Evolutionary conservation across 1,140 invertebrate species (phyloP), one percentile per base, ranked within the genome.

Genomic region (Panagrolaimus sp.): DNA sequence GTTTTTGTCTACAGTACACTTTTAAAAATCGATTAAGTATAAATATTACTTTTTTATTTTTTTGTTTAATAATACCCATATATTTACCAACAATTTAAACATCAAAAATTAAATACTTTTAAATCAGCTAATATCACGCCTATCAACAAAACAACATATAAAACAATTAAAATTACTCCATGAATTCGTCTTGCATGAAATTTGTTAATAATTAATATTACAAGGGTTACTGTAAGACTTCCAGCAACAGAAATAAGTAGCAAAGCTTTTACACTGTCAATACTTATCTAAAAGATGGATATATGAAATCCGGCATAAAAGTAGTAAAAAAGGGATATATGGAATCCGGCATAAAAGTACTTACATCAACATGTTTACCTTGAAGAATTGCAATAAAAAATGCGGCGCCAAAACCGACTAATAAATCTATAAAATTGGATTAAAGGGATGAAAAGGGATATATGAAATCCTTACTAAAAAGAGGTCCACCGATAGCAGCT

Each of bases 401-500:
- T 21, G 87, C 86, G 69, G 88, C 81, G 15, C 87, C 88, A 63
- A 88, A 85, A 21, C 87, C 87, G 73, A 84, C 84, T 1, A 88
- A 74, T 26, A 87, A 74, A 83, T 88, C 86, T 86, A 63, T 52
- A 69, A 28, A n/a, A 17, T 21, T 21, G 52, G 10, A 26, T 21
- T 21, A 58, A 58, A 26, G 32, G 14, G 12, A 26, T 12, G 52
- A 21, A 58, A 58, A 21, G 52, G 14, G 3, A 12, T 58, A 4
- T 58, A 17, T 1, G 28, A 14, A 21, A 28, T 21, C 12, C 52
- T 58, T 45, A 80, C 79, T 90, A 76, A 90, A 88, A 70, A 90
- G 83, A 10, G 89, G 89, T 45, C 89, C 89, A 38, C 89, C 89
- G 78, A 89, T 89, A 70, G 89, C 89, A 1, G 89, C 89, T 2